phyloP scores from a whole-genome alignment of 2,113 vertebrate species.

The Petromus typicus region DNA sequence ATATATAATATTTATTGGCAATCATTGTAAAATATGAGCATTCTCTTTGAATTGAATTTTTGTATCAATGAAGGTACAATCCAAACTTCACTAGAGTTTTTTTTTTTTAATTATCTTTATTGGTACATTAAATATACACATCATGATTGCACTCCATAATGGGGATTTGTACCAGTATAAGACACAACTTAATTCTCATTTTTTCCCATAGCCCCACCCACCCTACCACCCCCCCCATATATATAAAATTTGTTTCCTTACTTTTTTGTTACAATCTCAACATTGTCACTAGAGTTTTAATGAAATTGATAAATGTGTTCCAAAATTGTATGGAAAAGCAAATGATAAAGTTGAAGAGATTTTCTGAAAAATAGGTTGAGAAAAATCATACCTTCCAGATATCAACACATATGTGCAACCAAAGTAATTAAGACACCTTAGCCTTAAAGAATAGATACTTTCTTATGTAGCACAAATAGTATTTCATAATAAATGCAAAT shows the following conservation, averaged over 20 bases:
- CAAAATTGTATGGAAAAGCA: constrained; percentile 43
- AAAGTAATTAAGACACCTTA: neutral
- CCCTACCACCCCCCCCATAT: no score
- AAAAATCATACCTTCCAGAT: neutral
- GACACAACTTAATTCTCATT: no score
- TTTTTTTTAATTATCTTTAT: no score
- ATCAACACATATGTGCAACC: neutral
- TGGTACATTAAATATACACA: no score
- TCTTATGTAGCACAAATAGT: neutral
- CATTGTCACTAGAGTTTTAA: no score
- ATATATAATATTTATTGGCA: neutral
- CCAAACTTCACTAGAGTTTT: no score
- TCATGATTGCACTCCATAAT: no score
- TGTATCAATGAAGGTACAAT: neutral
- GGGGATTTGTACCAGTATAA: no score
- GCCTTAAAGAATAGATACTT: neutral
- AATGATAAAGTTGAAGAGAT: constrained; percentile 18
- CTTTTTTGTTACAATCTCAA: no score
- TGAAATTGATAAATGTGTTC: constrained; percentile 18
- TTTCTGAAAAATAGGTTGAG: neutral
- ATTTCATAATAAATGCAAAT: neutral
- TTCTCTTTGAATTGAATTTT: constrained; percentile 41
- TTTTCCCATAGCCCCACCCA: no score
- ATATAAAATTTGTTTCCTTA: no score
- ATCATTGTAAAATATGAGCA: constrained; percentile 18